These are phyloP conservation scores for Nothoprocta perdicaria DNA, from an alignment of 2,113 vertebrate genomes.

Conservation along the genomic window DNA sequence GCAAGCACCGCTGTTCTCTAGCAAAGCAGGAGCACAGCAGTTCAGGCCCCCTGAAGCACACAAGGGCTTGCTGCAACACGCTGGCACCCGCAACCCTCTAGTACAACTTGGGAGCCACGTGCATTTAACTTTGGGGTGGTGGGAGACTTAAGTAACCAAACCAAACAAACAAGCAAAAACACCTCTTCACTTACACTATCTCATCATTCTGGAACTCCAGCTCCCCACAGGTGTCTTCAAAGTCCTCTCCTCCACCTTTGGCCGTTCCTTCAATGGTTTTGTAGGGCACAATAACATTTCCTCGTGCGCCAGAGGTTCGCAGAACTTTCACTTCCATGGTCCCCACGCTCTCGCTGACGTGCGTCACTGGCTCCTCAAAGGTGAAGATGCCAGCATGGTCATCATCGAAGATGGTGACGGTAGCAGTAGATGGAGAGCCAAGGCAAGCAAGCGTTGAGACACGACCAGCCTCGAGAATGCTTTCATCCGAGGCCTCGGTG, in stretches of 20 bases:
- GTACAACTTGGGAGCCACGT: background rate
- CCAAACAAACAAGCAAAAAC: background rate
- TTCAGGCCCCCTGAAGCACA: background rate
- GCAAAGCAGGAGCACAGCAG: background rate
- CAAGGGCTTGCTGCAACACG: background rate
- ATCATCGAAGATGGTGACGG: conserved; percentile 93
- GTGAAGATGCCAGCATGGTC: conserved; percentile 96
- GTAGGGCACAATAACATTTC: conserved; percentile 92
- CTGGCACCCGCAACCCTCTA: background rate
- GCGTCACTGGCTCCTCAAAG: conserved; percentile 88
- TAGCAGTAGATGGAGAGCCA: conserved; percentile 86
- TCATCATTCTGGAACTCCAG: conserved; percentile 96
- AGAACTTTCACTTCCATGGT: conserved; percentile 94
- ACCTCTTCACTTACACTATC: conserved; percentile 88
- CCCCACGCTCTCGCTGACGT: conserved; percentile 92
- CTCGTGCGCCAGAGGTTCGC: conserved; percentile 90
- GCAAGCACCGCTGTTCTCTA: background rate
- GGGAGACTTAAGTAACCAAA: background rate
- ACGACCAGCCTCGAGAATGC: conserved; percentile 72
- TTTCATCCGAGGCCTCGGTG: conserved; percentile 78
- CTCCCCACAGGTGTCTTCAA: conserved; percentile 92
- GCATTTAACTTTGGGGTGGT: background rate
- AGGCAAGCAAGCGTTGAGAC: conserved; percentile 78
- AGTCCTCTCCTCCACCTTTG: conserved; percentile 95
- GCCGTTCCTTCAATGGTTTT: conserved; percentile 91